Conservation (phyloP, 2,113 vertebrate species). For the Cyanoderma ruficeps region DNA sequence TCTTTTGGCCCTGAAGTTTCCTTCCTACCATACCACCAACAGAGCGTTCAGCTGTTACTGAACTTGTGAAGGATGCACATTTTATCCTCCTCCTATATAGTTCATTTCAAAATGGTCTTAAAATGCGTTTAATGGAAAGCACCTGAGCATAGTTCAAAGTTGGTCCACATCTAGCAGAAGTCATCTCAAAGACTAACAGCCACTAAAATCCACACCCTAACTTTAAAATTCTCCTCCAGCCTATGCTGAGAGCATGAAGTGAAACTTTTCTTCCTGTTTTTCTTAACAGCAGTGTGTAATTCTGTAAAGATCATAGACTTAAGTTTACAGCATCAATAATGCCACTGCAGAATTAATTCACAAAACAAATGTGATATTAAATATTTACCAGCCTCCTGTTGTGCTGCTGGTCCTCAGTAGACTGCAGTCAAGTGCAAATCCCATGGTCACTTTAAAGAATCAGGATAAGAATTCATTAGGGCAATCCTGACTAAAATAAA, state of each 20-base stretch:
- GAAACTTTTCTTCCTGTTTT: not conserved
- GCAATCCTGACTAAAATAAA: not conserved
- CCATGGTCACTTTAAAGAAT: not conserved
- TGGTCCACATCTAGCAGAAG: not conserved
- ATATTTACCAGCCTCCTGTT: not conserved
- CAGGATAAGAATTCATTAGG: not conserved
- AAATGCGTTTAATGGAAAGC: not conserved
- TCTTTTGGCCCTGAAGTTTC: not conserved
- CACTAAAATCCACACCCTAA: not conserved
- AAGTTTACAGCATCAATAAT: not conserved
- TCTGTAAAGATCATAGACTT: not conserved
- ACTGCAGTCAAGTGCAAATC: not conserved
- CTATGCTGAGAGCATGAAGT: not conserved
- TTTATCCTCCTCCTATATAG: not conserved
- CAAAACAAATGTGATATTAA: not conserved
- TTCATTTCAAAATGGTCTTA: not conserved
- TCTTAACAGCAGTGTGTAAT: not conserved
- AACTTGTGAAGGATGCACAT: not conserved
- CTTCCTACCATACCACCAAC: not conserved
- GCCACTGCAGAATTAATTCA: constrained; percentile 3
- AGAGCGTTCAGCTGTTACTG: not conserved
- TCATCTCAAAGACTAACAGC: not conserved
- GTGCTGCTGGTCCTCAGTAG: not conserved
- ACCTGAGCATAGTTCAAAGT: not conserved
- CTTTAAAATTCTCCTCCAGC: not conserved